phyloP scores from a whole-genome alignment of 1,140 invertebrate species.

The Drosophila simulans region DNA sequence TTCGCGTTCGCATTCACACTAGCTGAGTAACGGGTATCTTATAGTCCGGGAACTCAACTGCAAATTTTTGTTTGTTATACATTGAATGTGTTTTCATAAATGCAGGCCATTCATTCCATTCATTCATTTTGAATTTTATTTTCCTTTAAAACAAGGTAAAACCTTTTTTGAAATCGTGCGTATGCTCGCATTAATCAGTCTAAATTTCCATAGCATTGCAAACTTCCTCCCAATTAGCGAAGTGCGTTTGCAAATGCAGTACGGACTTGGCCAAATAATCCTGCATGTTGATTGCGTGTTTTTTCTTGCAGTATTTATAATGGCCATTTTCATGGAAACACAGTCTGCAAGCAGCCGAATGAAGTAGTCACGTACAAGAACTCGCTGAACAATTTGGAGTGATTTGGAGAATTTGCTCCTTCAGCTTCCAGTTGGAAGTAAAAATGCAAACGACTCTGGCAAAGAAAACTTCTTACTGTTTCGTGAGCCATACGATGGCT shows the following conservation, averaged over 20 bases:
- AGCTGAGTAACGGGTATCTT: no score
- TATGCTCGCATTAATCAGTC: conserved; percentile 17
- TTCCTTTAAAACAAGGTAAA: background rate
- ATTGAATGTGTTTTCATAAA: no score
- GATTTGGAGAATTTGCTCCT: background rate
- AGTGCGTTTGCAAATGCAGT: conserved; percentile 45
- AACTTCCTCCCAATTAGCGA: conserved; percentile 50
- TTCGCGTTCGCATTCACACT: no score
- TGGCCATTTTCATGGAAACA: background rate
- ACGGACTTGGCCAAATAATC: conserved; percentile 18
- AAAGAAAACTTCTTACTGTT: background rate
- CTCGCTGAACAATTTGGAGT: conserved; percentile 42
- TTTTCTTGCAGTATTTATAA: conserved; percentile 26
- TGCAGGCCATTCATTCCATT: no score
- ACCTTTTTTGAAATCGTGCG: background rate
- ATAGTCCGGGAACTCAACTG: no score
- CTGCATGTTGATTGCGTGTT: conserved; percentile 3
- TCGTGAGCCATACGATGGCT: background rate
- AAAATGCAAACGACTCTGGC: conserved; percentile 1
- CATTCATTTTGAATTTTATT: no score
- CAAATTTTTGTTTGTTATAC: no score
- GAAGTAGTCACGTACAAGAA: conserved; percentile 56
- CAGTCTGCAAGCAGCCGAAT: conserved; percentile 14
- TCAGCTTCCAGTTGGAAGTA: background rate
- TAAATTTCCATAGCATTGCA: conserved; percentile 41